Evolutionary conservation across 37 sponge, comb jelly and placozoan species (phyloP).

Genomic region (Beroe forskalii): DNA sequence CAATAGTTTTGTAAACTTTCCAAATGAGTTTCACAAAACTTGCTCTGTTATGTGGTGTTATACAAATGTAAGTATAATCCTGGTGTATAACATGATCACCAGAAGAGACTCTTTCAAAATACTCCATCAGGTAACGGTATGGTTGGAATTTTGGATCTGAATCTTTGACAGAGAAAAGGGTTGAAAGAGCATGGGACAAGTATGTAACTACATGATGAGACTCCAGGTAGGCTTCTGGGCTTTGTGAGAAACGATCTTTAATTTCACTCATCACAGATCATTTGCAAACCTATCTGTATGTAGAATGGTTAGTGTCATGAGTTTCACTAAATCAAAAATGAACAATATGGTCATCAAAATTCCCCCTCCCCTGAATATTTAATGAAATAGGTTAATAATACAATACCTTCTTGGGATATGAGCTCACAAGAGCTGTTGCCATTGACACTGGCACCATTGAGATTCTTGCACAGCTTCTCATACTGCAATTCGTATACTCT

Average conservation of each 20-base stretch:
- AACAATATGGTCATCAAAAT: no score
- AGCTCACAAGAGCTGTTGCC: not conserved
- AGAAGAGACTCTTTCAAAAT: conserved; percentile 71
- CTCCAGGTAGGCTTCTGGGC: conserved; percentile 70
- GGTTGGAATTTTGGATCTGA: conserved; percentile 76
- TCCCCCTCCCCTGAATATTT: no score
- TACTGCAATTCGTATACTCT: conserved; percentile 47
- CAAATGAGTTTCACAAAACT: conserved; percentile 72
- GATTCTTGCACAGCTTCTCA: not conserved
- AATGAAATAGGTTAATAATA: no score
- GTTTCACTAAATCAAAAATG: no score
- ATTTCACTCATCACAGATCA: conserved; percentile 24
- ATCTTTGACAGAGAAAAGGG: conserved; percentile 68
- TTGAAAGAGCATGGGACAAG: conserved; percentile 70
- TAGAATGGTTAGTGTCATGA: no score
- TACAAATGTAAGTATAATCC: conserved; percentile 71
- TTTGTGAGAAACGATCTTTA: conserved; percentile 45
- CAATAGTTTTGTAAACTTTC: conserved; percentile 69
- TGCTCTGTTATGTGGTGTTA: conserved; percentile 80
- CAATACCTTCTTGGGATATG: not conserved
- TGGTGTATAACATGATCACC: conserved; percentile 78
- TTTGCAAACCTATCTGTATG: no score
- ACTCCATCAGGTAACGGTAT: conserved; percentile 71
- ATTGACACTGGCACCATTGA: not conserved
- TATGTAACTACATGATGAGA: conserved; percentile 78